Base-by-base conservation (phyloP, 92 coral and sea anemone genomes). In the Phenganax marumi region DNA sequence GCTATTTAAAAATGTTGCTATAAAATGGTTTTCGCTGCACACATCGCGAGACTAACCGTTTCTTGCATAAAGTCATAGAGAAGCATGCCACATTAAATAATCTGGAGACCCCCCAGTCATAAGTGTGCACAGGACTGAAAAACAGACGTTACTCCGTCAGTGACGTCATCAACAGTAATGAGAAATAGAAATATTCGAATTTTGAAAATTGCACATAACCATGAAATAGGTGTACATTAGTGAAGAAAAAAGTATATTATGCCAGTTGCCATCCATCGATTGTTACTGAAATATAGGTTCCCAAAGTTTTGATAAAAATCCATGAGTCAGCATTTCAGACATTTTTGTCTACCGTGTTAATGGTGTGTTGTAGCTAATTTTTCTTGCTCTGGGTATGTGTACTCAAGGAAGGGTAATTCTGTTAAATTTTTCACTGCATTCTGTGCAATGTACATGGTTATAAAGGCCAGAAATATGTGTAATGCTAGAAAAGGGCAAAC, bases 31-130 rank as follows among this genome's bases (percentile, higher is more conserved):
- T 63, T 25, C 70, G 70, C 22, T 63, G 70, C 70, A 63, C 70
- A 63, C 22, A 63, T 63, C 70, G 70, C 70, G 70, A 63, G 70
- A 63, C 70, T 63, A 63, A 63, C 24, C 24, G 7, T 56, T 56
- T 56, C 17, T 8, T 56, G 17, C 63, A 14, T 56, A 56, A 56
- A 4, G n/a, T 21, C 22, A 21, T 56, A 56, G n/a, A 56, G 63
- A 56, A 56, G 63, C 63, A 14, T 14, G 63, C 22, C 63, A 8
- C 22, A 21, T 14, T 56, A 21, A 56, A 56, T 21, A 56, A 56
- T 56, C 63, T 14, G 22, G 22, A 63, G 43, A 25, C 26, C 70
- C 70, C 70, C 70, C 70, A 63, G 22, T 25, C 70, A 63, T 63
- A 63, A 63, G 0, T 63, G 70, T 63, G 70, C 70, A 63, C 70